Conservation (phyloP, 2,113 vertebrate genomes). For the Mus spicilegus region DNA sequence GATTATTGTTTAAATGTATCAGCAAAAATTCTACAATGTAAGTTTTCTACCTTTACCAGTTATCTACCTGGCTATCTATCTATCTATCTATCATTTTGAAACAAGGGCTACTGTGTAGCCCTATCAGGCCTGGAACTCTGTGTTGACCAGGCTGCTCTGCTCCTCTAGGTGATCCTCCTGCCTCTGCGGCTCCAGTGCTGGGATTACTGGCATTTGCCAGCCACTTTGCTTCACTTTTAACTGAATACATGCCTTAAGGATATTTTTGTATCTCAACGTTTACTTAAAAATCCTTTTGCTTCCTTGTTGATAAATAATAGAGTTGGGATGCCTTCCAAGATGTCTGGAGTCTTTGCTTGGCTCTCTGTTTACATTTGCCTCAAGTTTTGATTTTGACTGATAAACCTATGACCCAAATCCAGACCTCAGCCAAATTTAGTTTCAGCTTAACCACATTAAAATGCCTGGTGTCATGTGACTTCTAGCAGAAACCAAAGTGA, state of each 20-base stretch:
- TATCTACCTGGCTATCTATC: not conserved
- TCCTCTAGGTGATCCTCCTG: not conserved
- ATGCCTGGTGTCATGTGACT: constrained; percentile 34
- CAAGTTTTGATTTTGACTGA: constrained; percentile 69
- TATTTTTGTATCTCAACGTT: constrained; percentile 56
- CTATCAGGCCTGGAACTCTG: not conserved
- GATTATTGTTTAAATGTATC: not conserved
- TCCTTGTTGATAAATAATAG: constrained; percentile 15
- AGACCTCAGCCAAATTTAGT: constrained; percentile 59
- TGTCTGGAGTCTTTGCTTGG: constrained; percentile 43
- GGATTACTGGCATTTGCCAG: not conserved
- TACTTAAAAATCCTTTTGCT: constrained; percentile 12
- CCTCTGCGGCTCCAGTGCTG: not conserved
- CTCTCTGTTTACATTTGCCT: constrained; percentile 43
- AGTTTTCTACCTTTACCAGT: constrained; percentile 18
- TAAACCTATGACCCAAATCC: constrained; percentile 54
- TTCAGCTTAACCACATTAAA: constrained; percentile 61
- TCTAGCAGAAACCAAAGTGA: constrained; percentile 28
- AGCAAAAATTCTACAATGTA: constrained; percentile 41
- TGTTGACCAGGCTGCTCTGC: not conserved
- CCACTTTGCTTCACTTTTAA: constrained; percentile 53
- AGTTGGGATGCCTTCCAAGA: constrained; percentile 28
- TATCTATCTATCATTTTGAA: not conserved
- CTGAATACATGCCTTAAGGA: constrained; percentile 51
- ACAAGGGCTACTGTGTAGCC: not conserved